A percentile compares a stretch with the other conserved stretches of the same genome.
Conservation (phyloP, 2,113 vertebrate genomes). For the Elephas maximus region DNA sequence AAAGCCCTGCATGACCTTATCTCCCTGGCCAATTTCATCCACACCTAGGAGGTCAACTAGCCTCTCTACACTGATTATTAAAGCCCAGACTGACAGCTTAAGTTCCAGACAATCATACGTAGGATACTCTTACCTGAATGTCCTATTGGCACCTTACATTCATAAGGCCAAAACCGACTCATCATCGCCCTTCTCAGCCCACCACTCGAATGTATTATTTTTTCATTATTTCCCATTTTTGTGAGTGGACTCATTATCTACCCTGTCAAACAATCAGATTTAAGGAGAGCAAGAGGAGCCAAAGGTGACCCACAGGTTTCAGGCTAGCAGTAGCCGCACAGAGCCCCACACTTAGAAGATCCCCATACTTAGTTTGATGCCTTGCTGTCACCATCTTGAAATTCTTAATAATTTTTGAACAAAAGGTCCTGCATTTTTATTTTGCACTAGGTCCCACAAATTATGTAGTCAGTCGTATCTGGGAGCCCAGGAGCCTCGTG, state of each 20-base stretch:
- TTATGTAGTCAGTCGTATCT: neutral
- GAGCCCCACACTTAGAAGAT: neutral
- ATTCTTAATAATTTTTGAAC: neutral
- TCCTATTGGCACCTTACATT: neutral
- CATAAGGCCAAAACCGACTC: neutral
- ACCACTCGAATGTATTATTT: neutral
- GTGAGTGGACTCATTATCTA: neutral
- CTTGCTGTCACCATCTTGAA: neutral
- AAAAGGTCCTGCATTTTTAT: neutral
- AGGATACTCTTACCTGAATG: neutral
- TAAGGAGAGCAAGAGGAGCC: neutral
- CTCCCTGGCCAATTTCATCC: neutral
- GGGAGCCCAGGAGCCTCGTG: neutral
- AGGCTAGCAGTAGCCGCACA: neutral
- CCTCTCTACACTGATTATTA: neutral
- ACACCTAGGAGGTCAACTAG: neutral
- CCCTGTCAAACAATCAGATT: neutral
- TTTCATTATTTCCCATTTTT: neutral
- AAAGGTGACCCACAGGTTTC: neutral
- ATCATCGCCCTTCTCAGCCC: neutral
- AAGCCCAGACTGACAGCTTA: neutral
- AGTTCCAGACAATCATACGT: neutral
- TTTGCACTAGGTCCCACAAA: neutral
- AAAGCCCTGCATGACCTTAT: neutral
- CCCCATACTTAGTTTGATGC: neutral